These are phyloP conservation scores for Toxotes chatareus DNA, from an alignment of 2,113 vertebrate genomes.

Conservation along the genomic window DNA sequence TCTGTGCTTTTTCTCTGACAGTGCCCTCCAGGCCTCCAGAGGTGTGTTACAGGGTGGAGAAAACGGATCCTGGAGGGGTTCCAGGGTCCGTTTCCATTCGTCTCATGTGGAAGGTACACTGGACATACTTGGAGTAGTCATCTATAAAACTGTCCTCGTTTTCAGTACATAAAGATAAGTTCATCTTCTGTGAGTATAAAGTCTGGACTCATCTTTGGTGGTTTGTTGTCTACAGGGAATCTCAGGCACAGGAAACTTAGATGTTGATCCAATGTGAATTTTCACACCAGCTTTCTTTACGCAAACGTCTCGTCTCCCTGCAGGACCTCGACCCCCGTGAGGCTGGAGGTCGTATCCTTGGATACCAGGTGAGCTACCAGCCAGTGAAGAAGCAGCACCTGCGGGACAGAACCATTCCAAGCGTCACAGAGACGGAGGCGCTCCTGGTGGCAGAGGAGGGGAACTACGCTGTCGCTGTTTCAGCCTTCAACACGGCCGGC, in stretches of 20 bases:
- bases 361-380: constrained; percentile 66
- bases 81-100: constrained; percentile 3
- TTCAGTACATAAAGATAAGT: no score
- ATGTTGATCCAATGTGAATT: no score
- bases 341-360: constrained; percentile 47
- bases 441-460: constrained; percentile 26
- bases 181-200: no score
- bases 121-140: not conserved
- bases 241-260: no score
- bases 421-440: not conserved
- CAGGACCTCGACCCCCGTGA: constrained; percentile 50
- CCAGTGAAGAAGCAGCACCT: not conserved
- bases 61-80: not conserved
- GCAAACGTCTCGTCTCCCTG: not conserved
- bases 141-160: not conserved
- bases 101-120: constrained; percentile 56
- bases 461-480: constrained; percentile 22
- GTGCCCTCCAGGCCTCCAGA: constrained; percentile 32
- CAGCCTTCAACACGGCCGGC: constrained; percentile 59
- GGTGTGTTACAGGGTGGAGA: constrained; percentile 57
- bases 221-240: no score
- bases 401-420: not conserved
- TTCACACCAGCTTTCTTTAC: no score
- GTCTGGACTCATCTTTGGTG: no score
- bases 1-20: not conserved